Conservation (phyloP, 2,797 vertebrate genomes). For the Betta splendens region DNA sequence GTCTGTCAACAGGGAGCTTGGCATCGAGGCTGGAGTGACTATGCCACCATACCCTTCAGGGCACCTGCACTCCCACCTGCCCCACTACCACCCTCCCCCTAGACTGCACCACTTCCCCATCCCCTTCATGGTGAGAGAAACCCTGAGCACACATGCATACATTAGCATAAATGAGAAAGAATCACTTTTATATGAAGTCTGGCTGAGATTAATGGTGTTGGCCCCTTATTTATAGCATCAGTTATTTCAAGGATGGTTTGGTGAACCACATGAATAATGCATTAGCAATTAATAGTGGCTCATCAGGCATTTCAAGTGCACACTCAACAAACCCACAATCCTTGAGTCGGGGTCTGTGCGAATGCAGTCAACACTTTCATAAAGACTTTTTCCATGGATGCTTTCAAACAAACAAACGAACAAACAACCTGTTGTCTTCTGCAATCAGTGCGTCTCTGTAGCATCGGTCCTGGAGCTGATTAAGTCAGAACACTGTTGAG, state of each 20-base stretch:
- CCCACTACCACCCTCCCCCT: conserved; percentile 95
- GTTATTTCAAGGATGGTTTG: conserved; percentile 75
- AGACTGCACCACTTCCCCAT: conserved; percentile 97
- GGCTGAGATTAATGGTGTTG: conserved; percentile 63
- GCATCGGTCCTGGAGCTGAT: neutral
- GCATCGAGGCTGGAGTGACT: conserved; percentile 95
- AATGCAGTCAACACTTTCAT: conserved; percentile 28
- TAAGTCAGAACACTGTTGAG: neutral
- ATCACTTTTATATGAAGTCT: conserved; percentile 60
- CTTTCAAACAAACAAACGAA: conserved; percentile 15
- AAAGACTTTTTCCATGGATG: conserved; percentile 2
- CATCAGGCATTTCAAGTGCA: conserved; percentile 69
- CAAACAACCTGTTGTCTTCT: conserved; percentile 9
- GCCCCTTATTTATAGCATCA: conserved; percentile 63
- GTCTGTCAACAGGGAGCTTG: conserved; percentile 89
- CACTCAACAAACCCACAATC: conserved; percentile 57
- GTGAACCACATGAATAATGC: conserved; percentile 76
- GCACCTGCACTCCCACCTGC: conserved; percentile 94
- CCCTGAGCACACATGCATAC: conserved; percentile 55
- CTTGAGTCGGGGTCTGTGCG: conserved; percentile 33
- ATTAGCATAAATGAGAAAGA: conserved; percentile 72
- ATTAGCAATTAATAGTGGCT: conserved; percentile 69
- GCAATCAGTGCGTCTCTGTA: neutral
- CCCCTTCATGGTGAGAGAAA: conserved; percentile 92
- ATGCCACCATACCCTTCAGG: conserved; percentile 93